Evolutionary conservation across 2,888 invertebrate genomes (phyloP).

Genomic region (Nasonovia ribisnigri): DNA sequence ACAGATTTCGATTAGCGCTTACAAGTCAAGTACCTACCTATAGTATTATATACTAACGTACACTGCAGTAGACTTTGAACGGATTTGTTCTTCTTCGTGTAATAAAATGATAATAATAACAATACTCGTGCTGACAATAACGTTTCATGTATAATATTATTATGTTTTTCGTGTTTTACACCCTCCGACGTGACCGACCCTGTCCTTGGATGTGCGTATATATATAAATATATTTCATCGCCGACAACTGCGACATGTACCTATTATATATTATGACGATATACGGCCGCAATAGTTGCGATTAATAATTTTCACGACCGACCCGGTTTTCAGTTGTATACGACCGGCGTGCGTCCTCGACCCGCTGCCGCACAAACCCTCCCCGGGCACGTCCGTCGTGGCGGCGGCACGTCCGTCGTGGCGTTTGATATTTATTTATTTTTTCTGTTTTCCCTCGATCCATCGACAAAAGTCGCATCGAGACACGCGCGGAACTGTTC

Average conservation of each 20-base stretch:
- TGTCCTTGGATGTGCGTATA: neutral
- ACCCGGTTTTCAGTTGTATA: neutral
- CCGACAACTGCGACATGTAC: neutral
- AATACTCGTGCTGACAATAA: neutral
- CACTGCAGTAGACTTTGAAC: neutral
- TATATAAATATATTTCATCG: too few relatives aligned
- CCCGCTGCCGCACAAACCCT: neutral
- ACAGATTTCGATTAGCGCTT: neutral
- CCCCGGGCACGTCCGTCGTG: neutral
- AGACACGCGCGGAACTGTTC: neutral
- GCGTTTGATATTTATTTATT: neutral
- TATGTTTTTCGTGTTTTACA: neutral
- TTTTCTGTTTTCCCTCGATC: neutral
- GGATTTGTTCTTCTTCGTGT: neutral
- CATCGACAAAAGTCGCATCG: neutral
- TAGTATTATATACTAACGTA: too few relatives aligned
- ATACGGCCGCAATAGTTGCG: neutral
- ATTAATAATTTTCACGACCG: conserved; percentile 5
- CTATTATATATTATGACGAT: neutral
- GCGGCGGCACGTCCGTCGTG: neutral
- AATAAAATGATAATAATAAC: neutral
- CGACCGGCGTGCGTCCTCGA: neutral
- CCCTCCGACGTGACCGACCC: neutral
- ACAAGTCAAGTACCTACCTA: neutral
- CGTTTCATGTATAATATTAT: neutral